phyloP scores from a whole-genome alignment of 2,888 invertebrate species.

The Drosophila demipolita region DNA sequence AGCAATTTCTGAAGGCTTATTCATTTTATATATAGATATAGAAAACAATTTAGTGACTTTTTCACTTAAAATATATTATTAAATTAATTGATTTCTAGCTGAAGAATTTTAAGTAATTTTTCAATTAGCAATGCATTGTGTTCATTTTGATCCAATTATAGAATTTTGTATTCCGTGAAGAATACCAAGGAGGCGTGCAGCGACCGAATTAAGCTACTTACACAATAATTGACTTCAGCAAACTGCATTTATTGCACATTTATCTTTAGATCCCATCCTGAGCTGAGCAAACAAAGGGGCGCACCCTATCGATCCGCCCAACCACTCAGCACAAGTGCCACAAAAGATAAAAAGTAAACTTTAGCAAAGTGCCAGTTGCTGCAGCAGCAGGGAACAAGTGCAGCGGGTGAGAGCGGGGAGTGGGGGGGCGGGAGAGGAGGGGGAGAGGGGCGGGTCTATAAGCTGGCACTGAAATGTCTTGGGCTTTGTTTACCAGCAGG shows the following conservation, averaged over 20 bases:
- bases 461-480: conserved; percentile 56
- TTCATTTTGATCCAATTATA: conserved; percentile 43
- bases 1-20: conserved; percentile 3
- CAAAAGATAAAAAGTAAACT: conserved; percentile 73
- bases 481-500: conserved; percentile 68
- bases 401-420: not conserved
- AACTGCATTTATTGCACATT: conserved; percentile 79
- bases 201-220: conserved; percentile 71
- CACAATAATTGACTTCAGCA: conserved; percentile 76
- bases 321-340: conserved; percentile 54
- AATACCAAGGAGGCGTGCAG: conserved; percentile 32
- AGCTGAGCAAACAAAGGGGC: conserved; percentile 19
- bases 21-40: not conserved
- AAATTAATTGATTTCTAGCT: not conserved
- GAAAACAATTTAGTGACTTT: not conserved
- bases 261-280: conserved; percentile 54
- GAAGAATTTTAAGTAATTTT: not conserved
- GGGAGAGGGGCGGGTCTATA: conserved; percentile 10
- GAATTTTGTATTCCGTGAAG: conserved; percentile 52
- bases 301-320: conserved; percentile 21
- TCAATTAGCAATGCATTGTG: conserved; percentile 15
- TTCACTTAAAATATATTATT: not conserved
- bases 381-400: not conserved
- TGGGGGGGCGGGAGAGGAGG: not conserved
- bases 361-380: conserved; percentile 28